Evolutionary conservation across 2,113 vertebrate genomes (phyloP).

Genomic region (Elachura formosa): DNA sequence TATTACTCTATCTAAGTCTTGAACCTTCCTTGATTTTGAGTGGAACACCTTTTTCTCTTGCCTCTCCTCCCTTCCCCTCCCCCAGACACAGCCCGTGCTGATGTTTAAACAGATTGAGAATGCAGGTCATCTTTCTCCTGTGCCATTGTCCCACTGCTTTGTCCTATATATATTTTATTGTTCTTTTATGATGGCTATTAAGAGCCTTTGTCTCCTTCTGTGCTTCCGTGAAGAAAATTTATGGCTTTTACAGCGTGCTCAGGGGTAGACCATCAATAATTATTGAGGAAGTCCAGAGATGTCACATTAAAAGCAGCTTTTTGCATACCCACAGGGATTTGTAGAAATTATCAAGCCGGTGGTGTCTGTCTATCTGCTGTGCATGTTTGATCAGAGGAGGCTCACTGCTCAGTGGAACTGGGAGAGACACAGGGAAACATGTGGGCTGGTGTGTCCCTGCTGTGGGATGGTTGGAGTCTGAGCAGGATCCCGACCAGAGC

Average conservation of each 20-base stretch:
- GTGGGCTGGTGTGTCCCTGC: background rate
- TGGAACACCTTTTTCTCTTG: background rate
- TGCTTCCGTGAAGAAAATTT: slow-evolving; percentile 42
- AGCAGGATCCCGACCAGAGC: background rate
- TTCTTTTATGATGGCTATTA: slow-evolving; percentile 48
- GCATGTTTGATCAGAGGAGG: slow-evolving; percentile 9
- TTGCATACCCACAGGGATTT: slow-evolving; percentile 10
- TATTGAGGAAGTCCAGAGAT: slow-evolving; percentile 32
- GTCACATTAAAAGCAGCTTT: slow-evolving; percentile 34
- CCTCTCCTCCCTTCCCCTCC: background rate
- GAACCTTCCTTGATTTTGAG: background rate
- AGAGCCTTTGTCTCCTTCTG: slow-evolving; percentile 30
- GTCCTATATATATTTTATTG: slow-evolving; percentile 33
- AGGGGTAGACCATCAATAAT: slow-evolving; percentile 15
- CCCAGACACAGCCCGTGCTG: background rate
- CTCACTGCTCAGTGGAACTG: background rate
- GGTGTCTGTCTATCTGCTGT: slow-evolving; percentile 23
- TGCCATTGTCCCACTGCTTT: slow-evolving; percentile 37
- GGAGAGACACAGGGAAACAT: background rate
- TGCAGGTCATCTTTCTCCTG: slow-evolving; percentile 25
- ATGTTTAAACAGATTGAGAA: background rate
- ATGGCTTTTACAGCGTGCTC: slow-evolving; percentile 13
- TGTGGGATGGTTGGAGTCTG: background rate
- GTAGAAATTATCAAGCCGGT: background rate
- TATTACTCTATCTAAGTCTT: background rate